Evolutionary conservation across 2,888 invertebrate genomes (phyloP).

Genomic region (Isotomurus palustris): DNA sequence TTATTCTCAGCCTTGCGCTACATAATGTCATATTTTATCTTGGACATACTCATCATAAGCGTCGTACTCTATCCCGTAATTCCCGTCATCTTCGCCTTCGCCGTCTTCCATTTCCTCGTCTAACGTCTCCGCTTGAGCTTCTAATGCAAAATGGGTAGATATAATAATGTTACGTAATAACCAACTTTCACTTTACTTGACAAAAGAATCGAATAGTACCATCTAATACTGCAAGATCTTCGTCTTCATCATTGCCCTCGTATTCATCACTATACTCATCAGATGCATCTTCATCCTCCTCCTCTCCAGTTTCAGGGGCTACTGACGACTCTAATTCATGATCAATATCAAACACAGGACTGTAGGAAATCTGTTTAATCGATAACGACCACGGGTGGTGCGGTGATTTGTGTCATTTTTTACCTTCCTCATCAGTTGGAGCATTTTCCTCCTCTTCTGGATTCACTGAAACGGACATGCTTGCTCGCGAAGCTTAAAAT

Average conservation of each 20-base stretch:
- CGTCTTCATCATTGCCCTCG: not conserved
- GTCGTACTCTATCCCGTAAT: conserved; percentile 1
- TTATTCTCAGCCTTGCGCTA: no score
- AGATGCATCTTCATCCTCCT: conserved; percentile 14
- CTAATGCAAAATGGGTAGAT: not conserved
- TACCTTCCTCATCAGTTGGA: no score
- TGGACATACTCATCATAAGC: not conserved
- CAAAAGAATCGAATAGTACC: no score
- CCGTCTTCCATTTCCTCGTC: conserved; percentile 16
- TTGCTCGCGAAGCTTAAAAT: no score
- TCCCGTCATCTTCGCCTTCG: conserved; percentile 8
- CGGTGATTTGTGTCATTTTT: no score
- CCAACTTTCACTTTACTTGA: not conserved
- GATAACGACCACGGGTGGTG: no score
- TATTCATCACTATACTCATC: not conserved
- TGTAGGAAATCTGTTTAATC: no score
- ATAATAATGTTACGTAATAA: not conserved
- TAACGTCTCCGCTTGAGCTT: not conserved
- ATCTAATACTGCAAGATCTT: not conserved
- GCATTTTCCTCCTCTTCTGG: no score
- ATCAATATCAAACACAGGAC: no score
- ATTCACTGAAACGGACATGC: no score
- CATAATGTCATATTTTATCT: not conserved
- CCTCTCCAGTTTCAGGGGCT: not conserved
- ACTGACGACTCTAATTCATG: no score